Percentiles rank a stretch among this genome's conserved stretches.
phyloP scores from a whole-genome alignment of 2,888 invertebrate genomes.

The Apotomis capreana region DNA sequence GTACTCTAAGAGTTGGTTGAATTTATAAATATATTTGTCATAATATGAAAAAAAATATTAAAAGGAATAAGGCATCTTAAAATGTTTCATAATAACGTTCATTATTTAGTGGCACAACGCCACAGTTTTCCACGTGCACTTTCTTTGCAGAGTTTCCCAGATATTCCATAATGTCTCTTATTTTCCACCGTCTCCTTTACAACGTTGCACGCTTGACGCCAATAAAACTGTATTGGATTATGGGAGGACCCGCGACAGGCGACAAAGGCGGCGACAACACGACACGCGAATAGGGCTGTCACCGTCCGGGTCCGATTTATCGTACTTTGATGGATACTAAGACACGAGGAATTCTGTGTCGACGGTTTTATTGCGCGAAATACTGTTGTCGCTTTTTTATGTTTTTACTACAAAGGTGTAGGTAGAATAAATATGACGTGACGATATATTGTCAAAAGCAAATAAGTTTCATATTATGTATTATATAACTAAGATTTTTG shows the following conservation, averaged over 20 bases:
- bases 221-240: conserved; percentile 29
- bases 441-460: too few species aligned
- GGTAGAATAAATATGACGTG: background rate
- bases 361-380: background rate
- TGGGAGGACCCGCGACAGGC: conserved; percentile 22
- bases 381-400: background rate
- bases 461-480: too few species aligned
- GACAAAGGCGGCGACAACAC: conserved; percentile 8
- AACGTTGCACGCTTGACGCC: conserved; percentile 18
- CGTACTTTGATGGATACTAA: background rate
- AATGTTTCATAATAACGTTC: too few species aligned
- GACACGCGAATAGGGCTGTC: conserved; percentile 9
- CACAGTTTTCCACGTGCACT: too few species aligned
- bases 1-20: too few species aligned
- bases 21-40: too few species aligned
- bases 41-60: too few species aligned
- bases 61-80: too few species aligned
- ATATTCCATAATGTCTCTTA: background rate
- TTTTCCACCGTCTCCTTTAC: conserved; percentile 2
- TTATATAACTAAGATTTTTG: too few species aligned
- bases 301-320: background rate
- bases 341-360: background rate
- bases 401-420: background rate
- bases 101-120: too few species aligned
- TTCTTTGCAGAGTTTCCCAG: too few species aligned